phyloP scores from a whole-genome alignment of 1,140 invertebrate species.

The Dryas iulia region DNA sequence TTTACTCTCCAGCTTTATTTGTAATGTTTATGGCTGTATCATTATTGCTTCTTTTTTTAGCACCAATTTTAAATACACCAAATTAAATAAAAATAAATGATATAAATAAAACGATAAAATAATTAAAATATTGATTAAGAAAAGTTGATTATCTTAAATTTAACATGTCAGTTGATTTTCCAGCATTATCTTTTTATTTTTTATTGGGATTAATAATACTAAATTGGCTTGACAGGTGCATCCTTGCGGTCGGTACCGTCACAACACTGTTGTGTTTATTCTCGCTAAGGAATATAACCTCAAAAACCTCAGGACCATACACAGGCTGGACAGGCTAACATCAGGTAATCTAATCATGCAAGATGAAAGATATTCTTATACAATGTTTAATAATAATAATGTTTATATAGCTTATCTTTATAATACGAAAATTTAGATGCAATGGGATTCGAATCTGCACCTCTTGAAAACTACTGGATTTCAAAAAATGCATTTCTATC shows the following conservation, averaged over 20 bases:
- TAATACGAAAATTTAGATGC: too few relatives aligned
- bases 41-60: conserved; percentile 18
- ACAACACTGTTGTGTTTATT: conserved; percentile 98
- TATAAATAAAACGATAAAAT: conserved; percentile 14
- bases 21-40: neutral
- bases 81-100: conserved; percentile 3
- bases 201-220: conserved; percentile 10
- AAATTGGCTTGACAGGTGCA: conserved; percentile 86
- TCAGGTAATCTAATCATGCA: conserved; percentile 92
- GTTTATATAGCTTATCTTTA: neutral
- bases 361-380: conserved; percentile 96
- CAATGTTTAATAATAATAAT: conserved; percentile 84
- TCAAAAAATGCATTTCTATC: too few relatives aligned
- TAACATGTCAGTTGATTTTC: neutral
- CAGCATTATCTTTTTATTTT: neutral
- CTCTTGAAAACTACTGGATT: too few relatives aligned
- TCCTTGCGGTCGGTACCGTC: conserved; percentile 97
- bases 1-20: conserved; percentile 13
- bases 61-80: conserved; percentile 9
- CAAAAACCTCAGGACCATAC: conserved; percentile 95
- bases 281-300: conserved; percentile 97
- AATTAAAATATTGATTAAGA: neutral
- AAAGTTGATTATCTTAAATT: neutral
- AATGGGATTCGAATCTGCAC: too few relatives aligned
- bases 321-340: conserved; percentile 94